phyloP scores from a whole-genome alignment of 2,888 invertebrate species.

The Noctua janthina region DNA sequence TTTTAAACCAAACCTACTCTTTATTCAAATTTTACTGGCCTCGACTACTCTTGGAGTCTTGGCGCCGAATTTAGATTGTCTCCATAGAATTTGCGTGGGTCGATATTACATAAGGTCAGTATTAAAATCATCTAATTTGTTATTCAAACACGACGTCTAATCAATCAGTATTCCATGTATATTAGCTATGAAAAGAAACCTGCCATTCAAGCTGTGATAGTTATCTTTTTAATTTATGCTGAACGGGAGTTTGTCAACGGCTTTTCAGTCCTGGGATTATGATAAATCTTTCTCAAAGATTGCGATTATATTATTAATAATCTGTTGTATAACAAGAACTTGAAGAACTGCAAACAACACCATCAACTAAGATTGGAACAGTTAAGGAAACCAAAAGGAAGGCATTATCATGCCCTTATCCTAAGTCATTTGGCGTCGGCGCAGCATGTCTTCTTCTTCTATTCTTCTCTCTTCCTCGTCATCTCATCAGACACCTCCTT shows the following conservation, averaged over 20 bases:
- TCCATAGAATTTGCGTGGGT: constrained; percentile 62
- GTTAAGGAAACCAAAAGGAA: background rate
- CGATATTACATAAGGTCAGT: constrained; percentile 57
- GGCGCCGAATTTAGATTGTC: constrained; percentile 51
- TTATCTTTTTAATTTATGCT: constrained; percentile 58
- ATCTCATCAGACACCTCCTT: too few species aligned
- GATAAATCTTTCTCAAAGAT: constrained; percentile 10
- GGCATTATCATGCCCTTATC: too few species aligned
- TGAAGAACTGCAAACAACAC: background rate
- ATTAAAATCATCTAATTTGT: constrained; percentile 62
- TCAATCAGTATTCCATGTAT: constrained; percentile 62
- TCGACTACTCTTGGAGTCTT: constrained; percentile 43
- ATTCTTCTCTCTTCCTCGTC: too few species aligned
- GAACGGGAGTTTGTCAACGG: constrained; percentile 42
- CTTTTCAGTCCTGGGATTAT: constrained; percentile 36
- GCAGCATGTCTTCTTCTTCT: too few species aligned
- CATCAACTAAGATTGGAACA: background rate
- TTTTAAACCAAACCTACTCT: constrained; percentile 40
- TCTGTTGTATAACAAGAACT: too few species aligned
- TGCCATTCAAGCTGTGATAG: constrained; percentile 49
- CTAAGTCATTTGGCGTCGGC: too few species aligned
- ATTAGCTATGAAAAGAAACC: constrained; percentile 49
- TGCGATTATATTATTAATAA: background rate
- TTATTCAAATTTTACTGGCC: constrained; percentile 43
- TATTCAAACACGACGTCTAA: constrained; percentile 60